These are phyloP conservation scores for Rhinopomastus cyanomelas DNA, from an alignment of 2,113 vertebrate genomes.

Conservation along the genomic window DNA sequence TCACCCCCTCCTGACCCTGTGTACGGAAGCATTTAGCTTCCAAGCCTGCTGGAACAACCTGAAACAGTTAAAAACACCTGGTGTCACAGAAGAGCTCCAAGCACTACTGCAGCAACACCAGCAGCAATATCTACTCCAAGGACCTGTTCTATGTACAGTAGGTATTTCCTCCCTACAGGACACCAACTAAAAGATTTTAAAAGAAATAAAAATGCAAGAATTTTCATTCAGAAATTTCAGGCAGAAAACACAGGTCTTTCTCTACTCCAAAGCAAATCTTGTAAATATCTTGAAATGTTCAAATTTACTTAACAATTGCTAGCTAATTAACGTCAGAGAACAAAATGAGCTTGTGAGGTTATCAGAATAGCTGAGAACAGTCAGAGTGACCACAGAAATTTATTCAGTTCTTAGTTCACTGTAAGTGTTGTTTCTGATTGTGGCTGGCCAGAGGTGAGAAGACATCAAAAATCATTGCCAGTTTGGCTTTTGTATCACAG, in stretches of 20 bases:
- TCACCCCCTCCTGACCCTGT: neutral
- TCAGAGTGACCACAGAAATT: neutral
- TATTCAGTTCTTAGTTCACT: neutral
- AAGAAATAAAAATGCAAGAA: neutral
- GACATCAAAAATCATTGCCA: neutral
- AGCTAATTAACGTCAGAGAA: neutral
- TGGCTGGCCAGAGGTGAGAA: neutral
- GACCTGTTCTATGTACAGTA: neutral
- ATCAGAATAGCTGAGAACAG: neutral
- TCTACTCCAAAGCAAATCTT: neutral
- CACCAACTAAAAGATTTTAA: neutral
- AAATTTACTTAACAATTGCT: neutral
- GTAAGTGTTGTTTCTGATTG: neutral
- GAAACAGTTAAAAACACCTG: neutral
- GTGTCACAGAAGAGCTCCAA: neutral
- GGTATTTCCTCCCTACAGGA: neutral
- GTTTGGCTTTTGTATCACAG: neutral
- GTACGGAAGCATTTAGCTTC: neutral
- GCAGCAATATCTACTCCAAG: neutral
- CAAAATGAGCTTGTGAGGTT: neutral
- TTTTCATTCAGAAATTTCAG: neutral
- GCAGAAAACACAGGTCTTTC: neutral
- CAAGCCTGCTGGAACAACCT: neutral
- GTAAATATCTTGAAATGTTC: neutral
- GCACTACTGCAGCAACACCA: neutral